phyloP scores from a whole-genome alignment of 2,888 invertebrate species.

The Lutraria lutraria region DNA sequence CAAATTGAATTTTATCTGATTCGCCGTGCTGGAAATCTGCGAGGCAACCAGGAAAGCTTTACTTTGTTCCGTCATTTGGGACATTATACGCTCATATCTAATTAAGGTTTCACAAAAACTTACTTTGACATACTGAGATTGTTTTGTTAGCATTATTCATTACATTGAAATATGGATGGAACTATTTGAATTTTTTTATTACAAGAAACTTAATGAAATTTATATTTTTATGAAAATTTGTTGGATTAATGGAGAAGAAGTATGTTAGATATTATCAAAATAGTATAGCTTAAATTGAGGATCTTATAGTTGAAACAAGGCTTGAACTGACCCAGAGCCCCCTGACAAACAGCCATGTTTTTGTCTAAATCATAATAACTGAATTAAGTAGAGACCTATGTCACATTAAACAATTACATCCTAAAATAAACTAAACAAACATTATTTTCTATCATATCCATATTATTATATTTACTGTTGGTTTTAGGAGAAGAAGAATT shows the following conservation, averaged over 20 bases:
- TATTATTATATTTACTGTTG: too few relatives aligned
- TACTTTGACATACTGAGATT: background rate
- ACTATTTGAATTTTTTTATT: background rate
- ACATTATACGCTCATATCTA: conserved; percentile 8
- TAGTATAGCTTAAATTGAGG: too few relatives aligned
- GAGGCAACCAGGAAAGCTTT: conserved; percentile 19
- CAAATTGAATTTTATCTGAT: conserved; percentile 47
- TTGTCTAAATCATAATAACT: too few relatives aligned
- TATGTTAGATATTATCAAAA: background rate
- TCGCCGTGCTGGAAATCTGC: conserved; percentile 24
- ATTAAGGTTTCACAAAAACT: conserved; percentile 20
- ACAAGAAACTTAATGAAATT: background rate
- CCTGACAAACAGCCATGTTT: too few relatives aligned
- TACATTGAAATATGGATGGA: background rate
- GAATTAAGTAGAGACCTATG: too few relatives aligned
- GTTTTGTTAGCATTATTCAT: conserved; percentile 8
- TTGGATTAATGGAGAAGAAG: background rate
- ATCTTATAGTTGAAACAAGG: too few relatives aligned
- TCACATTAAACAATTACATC: too few relatives aligned
- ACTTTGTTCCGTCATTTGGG: conserved; percentile 17
- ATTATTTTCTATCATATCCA: too few relatives aligned
- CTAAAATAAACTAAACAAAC: too few relatives aligned
- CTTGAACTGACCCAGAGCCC: too few relatives aligned
- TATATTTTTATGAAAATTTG: background rate
- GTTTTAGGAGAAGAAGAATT: too few relatives aligned